These are phyloP conservation scores for Heliconius hewitsoni DNA, from an alignment of 1,140 invertebrate genomes.

Conservation along the genomic window DNA sequence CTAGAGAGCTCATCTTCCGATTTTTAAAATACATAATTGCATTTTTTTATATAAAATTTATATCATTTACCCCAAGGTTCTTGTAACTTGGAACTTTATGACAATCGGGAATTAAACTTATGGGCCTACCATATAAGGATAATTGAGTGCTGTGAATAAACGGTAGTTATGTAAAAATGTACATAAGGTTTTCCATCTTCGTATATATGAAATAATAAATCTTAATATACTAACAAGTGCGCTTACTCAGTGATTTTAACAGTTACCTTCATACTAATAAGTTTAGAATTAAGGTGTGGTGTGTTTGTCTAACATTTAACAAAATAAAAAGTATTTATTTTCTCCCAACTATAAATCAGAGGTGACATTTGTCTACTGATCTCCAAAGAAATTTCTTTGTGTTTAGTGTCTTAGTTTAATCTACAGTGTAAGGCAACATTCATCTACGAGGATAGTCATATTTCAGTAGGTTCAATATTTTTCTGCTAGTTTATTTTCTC, in stretches of 20 bases:
- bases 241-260: conserved; percentile 58
- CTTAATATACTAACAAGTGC: conserved; percentile 43
- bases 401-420: background rate
- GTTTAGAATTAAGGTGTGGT: conserved; percentile 75
- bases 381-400: conserved; percentile 11
- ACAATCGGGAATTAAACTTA: background rate
- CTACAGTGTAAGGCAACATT: background rate
- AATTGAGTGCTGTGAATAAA: conserved; percentile 14
- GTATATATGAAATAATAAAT: conserved; percentile 3
- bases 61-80: background rate
- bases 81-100: background rate
- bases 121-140: background rate
- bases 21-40: background rate
- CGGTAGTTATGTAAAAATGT: conserved; percentile 7
- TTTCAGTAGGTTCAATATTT: background rate
- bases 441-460: background rate
- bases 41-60: background rate
- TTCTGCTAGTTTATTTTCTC: background rate
- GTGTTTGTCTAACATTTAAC: conserved; percentile 51
- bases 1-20: background rate
- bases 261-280: conserved; percentile 43
- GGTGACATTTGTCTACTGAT: conserved; percentile 16
- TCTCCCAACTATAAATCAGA: conserved; percentile 15
- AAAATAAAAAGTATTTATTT: conserved; percentile 29
- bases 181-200: conserved; percentile 3